Conservation (phyloP, 1,140 invertebrate genomes). For the Alviniconcha marisindica region DNA sequence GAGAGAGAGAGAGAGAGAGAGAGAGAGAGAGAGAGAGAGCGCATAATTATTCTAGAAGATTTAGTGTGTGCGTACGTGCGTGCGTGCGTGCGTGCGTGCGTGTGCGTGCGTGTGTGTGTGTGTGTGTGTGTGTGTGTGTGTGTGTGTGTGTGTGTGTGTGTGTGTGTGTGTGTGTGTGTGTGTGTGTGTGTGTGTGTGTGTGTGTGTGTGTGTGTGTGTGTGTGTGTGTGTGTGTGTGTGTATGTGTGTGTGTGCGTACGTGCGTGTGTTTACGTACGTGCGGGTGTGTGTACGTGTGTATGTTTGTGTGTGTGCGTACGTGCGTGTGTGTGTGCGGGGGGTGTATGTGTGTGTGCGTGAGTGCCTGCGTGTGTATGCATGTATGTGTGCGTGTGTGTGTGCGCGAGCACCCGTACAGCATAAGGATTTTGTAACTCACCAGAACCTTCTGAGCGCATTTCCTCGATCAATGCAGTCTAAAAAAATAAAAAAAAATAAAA, state of each 20-base stretch:
- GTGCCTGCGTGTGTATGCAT: not conserved
- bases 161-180: not conserved
- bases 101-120: not conserved
- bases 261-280: not conserved
- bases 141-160: not conserved
- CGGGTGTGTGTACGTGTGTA: not conserved
- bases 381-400: not conserved
- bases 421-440: too few relatives aligned
- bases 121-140: not conserved
- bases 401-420: too few relatives aligned
- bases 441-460: too few relatives aligned
- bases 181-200: not conserved
- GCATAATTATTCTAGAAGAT: too few relatives aligned
- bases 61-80: not conserved
- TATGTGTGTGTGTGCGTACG: not conserved
- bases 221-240: not conserved
- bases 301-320: not conserved
- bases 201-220: not conserved
- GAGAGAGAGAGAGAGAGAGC: too few relatives aligned
- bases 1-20: not conserved
- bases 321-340: not conserved
- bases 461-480: too few relatives aligned
- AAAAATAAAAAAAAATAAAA: too few relatives aligned
- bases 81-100: not conserved
- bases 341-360: not conserved